These are phyloP conservation scores for Slavum lentiscoides DNA, from an alignment of 2,888 invertebrate species.

Conservation along the genomic window DNA sequence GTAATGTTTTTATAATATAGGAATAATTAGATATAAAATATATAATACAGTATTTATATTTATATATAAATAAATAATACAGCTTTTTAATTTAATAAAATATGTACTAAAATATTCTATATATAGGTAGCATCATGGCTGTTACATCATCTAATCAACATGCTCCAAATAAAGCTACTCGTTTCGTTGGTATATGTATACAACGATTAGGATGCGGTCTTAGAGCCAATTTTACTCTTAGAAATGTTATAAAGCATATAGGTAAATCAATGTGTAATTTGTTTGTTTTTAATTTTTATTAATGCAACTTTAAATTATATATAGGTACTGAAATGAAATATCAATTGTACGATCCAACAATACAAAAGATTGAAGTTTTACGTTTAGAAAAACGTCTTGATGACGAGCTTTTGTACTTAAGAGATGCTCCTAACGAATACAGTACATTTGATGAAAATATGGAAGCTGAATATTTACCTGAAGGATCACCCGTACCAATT, in stretches of 20 bases:
- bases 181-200: slow-evolving; percentile 95
- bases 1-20: no score
- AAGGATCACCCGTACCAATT: slow-evolving; percentile 77
- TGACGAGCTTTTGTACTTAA: slow-evolving; percentile 81
- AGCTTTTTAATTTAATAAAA: no score
- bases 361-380: slow-evolving; percentile 87
- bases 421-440: slow-evolving; percentile 88
- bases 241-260: slow-evolving; percentile 89
- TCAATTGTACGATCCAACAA: slow-evolving; percentile 90
- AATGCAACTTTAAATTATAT: slow-evolving; percentile 18
- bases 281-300: not conserved
- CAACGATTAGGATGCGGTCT: slow-evolving; percentile 80
- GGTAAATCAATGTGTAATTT: slow-evolving; percentile 57
- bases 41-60: no score
- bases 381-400: slow-evolving; percentile 91
- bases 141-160: slow-evolving; percentile 85
- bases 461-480: slow-evolving; percentile 79
- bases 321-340: slow-evolving; percentile 71
- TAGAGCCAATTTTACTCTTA: slow-evolving; percentile 79
- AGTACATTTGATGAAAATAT: slow-evolving; percentile 91
- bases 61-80: no score
- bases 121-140: slow-evolving; percentile 71
- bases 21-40: no score
- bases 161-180: slow-evolving; percentile 79
- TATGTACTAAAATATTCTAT: no score